phyloP scores from a whole-genome alignment of 2,797 vertebrate species.

The Coregonus sp. region DNA sequence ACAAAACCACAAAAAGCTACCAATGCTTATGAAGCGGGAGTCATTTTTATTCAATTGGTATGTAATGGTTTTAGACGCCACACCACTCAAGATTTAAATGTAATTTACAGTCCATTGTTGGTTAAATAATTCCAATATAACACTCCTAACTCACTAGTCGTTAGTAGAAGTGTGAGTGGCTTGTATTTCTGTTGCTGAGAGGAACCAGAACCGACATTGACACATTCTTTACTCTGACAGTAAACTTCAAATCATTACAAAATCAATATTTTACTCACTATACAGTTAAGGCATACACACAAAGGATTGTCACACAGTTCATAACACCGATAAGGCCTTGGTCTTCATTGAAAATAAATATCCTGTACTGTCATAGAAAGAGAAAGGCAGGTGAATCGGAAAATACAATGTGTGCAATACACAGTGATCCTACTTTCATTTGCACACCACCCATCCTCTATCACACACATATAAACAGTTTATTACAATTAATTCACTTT shows the following conservation, averaged over 20 bases:
- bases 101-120: slow-evolving; percentile 46
- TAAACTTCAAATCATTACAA: slow-evolving; percentile 44
- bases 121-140: slow-evolving; percentile 64
- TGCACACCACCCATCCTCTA: background rate
- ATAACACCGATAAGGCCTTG: slow-evolving; percentile 40
- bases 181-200: slow-evolving; percentile 38
- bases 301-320: slow-evolving; percentile 37
- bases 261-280: slow-evolving; percentile 36
- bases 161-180: slow-evolving; percentile 65
- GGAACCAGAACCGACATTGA: slow-evolving; percentile 25
- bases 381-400: slow-evolving; percentile 29
- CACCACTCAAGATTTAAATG: slow-evolving; percentile 53
- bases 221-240: slow-evolving; percentile 30
- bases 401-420: slow-evolving; percentile 28
- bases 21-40: slow-evolving; percentile 36
- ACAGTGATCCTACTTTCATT: slow-evolving; percentile 40
- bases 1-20: slow-evolving; percentile 27
- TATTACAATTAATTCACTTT: background rate
- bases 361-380: slow-evolving; percentile 35
- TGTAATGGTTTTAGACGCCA: slow-evolving; percentile 46
- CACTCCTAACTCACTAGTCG: slow-evolving; percentile 65
- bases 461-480: slow-evolving; percentile 16
- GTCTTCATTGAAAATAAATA: slow-evolving; percentile 73
- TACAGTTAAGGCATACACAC: slow-evolving; percentile 59
- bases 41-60: slow-evolving; percentile 53